Percentiles rank a stretch among this genome's conserved stretches.
Conservation (phyloP, 1,140 invertebrate genomes). For the Triops cancriformis region DNA sequence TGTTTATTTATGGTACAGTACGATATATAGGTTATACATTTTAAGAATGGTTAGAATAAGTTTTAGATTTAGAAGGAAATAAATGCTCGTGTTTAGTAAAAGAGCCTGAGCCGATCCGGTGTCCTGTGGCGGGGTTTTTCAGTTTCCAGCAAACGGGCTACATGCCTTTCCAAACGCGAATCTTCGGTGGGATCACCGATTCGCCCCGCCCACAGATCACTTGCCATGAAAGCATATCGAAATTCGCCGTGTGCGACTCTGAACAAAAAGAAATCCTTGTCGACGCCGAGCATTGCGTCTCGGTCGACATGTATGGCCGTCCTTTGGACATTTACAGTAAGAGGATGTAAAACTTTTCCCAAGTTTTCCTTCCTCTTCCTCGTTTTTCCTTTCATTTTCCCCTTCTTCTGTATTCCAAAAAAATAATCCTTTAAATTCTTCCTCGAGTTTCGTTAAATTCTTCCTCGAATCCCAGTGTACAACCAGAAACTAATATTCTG, state of each 20-base stretch:
- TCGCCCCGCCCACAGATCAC: slow-evolving; percentile 45
- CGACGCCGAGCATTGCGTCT: slow-evolving; percentile 50
- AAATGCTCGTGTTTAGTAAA: slow-evolving; percentile 38
- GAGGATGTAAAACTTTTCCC: slow-evolving; percentile 11
- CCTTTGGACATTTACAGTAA: slow-evolving; percentile 47
- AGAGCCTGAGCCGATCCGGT: slow-evolving; percentile 46
- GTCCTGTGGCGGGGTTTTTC: slow-evolving; percentile 49
- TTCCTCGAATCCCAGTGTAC: too few relatives aligned
- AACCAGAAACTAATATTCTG: too few relatives aligned
- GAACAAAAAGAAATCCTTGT: slow-evolving; percentile 47
- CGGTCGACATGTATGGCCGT: slow-evolving; percentile 48
- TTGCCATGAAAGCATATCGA: slow-evolving; percentile 46
- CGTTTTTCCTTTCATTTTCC: neutral
- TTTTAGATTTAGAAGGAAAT: neutral
- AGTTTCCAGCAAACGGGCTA: slow-evolving; percentile 43
- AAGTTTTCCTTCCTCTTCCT: neutral
- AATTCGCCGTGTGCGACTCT: slow-evolving; percentile 44
- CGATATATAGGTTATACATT: too few relatives aligned
- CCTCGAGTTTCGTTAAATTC: too few relatives aligned
- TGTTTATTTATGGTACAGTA: too few relatives aligned
- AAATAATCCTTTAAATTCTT: neutral
- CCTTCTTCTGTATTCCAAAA: neutral
- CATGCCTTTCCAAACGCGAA: slow-evolving; percentile 44
- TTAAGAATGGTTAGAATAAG: too few relatives aligned
- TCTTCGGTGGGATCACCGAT: slow-evolving; percentile 49